Evolutionary conservation across 2,888 invertebrate species (phyloP).

Genomic region (Amphipyra tragopoginis): DNA sequence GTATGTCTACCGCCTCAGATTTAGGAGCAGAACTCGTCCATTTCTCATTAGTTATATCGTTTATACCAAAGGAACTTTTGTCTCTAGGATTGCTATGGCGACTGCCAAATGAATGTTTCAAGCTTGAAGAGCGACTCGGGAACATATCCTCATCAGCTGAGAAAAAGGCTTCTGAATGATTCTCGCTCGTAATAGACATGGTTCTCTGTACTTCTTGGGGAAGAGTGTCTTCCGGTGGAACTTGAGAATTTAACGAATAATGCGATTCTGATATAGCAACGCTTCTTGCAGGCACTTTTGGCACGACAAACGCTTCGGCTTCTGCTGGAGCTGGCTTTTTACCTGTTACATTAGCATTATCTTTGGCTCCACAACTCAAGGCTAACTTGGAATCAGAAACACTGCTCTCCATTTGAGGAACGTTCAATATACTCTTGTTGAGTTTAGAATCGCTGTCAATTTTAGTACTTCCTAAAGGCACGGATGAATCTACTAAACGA

Average conservation of each 20-base stretch:
- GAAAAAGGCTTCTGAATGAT: conserved; percentile 97
- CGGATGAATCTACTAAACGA: conserved; percentile 92
- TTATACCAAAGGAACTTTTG: conserved; percentile 90
- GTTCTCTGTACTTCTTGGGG: conserved; percentile 94
- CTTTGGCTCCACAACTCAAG: conserved; percentile 92
- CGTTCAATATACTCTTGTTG: conserved; percentile 89
- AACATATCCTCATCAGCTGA: conserved; percentile 97
- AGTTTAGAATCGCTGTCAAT: conserved; percentile 93
- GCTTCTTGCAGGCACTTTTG: conserved; percentile 83
- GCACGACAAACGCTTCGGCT: conserved; percentile 75
- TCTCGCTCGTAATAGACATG: conserved; percentile 96
- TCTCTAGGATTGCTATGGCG: conserved; percentile 84
- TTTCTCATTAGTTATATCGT: conserved; percentile 80
- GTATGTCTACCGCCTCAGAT: conserved; percentile 76
- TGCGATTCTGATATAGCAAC: conserved; percentile 92
- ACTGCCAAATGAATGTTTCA: conserved; percentile 91
- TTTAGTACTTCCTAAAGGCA: conserved; percentile 89
- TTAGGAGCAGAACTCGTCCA: conserved; percentile 81
- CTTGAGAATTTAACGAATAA: conserved; percentile 91
- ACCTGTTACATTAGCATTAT: conserved; percentile 73
- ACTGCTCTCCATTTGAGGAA: conserved; percentile 93
- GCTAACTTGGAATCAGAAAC: conserved; percentile 96
- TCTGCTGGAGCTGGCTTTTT: conserved; percentile 75
- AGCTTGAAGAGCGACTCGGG: conserved; percentile 92
- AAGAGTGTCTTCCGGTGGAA: conserved; percentile 89